phyloP scores from a whole-genome alignment of 2,797 vertebrate genomes.

The Hydrophis major region DNA sequence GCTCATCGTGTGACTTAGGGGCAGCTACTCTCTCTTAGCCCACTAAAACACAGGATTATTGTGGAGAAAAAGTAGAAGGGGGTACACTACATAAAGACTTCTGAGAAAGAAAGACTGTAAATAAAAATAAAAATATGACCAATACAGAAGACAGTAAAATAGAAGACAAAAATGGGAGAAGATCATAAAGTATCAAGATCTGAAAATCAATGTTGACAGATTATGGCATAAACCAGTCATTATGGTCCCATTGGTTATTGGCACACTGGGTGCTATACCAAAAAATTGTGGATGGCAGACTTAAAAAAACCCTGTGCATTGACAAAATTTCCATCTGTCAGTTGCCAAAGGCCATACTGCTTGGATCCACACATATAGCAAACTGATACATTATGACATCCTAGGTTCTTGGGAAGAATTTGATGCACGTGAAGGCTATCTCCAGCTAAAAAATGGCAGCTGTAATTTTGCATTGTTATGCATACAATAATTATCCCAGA shows the following conservation, averaged over 20 bases:
- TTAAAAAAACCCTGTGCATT: not conserved
- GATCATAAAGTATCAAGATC: not conserved
- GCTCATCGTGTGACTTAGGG: not conserved
- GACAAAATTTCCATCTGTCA: not conserved
- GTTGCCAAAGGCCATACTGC: not conserved
- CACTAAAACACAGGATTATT: not conserved
- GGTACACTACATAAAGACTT: not conserved
- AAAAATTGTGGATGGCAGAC: not conserved
- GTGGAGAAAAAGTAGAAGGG: not conserved
- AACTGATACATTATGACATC: not conserved
- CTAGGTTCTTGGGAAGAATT: not conserved
- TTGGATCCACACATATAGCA: not conserved
- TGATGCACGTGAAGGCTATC: not conserved
- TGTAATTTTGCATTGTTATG: not conserved
- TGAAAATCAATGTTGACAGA: not conserved
- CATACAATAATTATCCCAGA: not conserved
- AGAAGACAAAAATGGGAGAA: not conserved
- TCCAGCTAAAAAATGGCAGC: not conserved
- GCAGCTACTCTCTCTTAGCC: not conserved
- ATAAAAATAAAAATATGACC: not conserved
- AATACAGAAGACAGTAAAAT: not conserved
- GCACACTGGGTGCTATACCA: not conserved
- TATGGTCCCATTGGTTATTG: not conserved
- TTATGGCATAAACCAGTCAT: not conserved
- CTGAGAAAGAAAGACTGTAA: not conserved